Evolutionary conservation across 2,888 invertebrate genomes (phyloP).

Genomic region (Sycophila texana): DNA sequence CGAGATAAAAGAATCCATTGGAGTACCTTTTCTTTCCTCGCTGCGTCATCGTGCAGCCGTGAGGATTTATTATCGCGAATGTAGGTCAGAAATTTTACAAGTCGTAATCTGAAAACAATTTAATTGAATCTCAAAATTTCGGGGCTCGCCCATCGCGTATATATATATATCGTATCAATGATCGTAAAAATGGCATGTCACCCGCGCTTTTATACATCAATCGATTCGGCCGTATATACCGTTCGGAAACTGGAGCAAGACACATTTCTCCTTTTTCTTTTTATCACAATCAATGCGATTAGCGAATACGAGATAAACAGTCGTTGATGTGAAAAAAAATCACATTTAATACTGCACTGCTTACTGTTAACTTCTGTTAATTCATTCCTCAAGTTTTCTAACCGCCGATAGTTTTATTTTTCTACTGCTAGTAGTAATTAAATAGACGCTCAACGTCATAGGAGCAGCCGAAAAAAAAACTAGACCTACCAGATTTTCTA

Average conservation of each 20-base stretch:
- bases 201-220: slow-evolving; percentile 1
- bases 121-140: slow-evolving; percentile 11
- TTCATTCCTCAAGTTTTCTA: too few species aligned
- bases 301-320: too few species aligned
- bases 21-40: background rate
- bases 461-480: too few species aligned
- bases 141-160: background rate
- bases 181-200: background rate
- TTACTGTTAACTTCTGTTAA: too few species aligned
- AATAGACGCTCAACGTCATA: too few species aligned
- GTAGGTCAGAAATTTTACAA: background rate
- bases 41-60: background rate
- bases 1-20: too few species aligned
- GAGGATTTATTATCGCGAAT: background rate
- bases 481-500: too few species aligned
- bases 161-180: slow-evolving; percentile 18
- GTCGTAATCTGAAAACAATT: slow-evolving; percentile 12
- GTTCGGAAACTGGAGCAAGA: slow-evolving; percentile 17
- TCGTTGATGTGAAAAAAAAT: too few species aligned
- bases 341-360: too few species aligned
- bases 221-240: slow-evolving; percentile 6
- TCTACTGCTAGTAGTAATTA: too few species aligned
- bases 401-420: too few species aligned
- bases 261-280: background rate
- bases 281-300: too few species aligned